Evolutionary conservation across 2,113 vertebrate genomes (phyloP), one percentile per base, ranked within the genome.

Genomic region (Corythornis cristatus): DNA sequence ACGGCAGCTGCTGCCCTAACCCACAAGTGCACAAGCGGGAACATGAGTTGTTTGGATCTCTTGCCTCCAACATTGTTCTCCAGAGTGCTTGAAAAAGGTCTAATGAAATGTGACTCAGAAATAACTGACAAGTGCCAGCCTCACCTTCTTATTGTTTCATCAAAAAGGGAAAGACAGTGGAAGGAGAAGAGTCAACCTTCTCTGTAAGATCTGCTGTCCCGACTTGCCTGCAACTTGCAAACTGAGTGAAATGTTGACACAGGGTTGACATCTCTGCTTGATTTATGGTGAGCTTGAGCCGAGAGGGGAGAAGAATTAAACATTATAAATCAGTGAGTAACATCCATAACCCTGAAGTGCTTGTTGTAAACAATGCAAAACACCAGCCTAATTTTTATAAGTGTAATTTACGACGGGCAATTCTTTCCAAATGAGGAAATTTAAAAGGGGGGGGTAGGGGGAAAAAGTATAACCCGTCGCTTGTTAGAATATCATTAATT

Each of bases 71-170:
- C 91, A 94, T 93, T 94, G 92, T 95, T 96, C 93, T 97, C 92
- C 13, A 21, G 82, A 97, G 94, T 92, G 91, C 95, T 97, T 96
- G 84, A 78, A 97, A 93, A 96, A 93, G 82, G 75, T 91, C 95
- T 96, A 97, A 97, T 93, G 93, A 96, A 96, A 93, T 86, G 88
- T 98, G 98, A 98, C 96, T 98, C 98, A 98, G 96, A 95, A 97
- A 94, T 94, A 95, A 92, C 96, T 98, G 97, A 94, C 95, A 94
- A 97, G 91, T 93, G 95, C 97, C 95, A 96, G 95, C 97, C 97
- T 98, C 97, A 98, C 97, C 98, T 97, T 97, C 93, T 94, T 87
- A 97, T 96, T 97, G 97, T 98, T 96, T 97, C 93, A 87, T 95
- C 89, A 90, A 96, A 97, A 96, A 82, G 93, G 95, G 89, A 96